Base-by-base conservation (phyloP, 2,797 vertebrate species). In the Micromesistius poutassou region DNA sequence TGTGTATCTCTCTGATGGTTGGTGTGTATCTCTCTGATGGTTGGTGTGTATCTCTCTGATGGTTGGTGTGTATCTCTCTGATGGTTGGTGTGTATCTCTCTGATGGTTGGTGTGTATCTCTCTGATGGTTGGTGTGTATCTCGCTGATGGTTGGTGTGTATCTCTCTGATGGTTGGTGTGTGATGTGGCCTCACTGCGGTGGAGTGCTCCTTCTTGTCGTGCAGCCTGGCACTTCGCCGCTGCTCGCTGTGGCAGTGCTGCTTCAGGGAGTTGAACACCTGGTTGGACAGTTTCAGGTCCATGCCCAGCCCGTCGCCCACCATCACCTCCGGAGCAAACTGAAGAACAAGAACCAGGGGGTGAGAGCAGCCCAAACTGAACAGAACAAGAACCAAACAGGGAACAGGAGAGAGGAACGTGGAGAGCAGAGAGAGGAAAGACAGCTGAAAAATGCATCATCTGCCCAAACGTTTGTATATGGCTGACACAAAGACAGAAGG, bases 161-260 rank as follows among this genome's bases (percentile, higher is more conserved):
- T 50, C 14, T 50, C 13, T 50, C 50, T 40, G 70, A 62, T 13
- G 0, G 33, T 33, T 33, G 28, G 62, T 46, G 22, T n/a, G n/a
- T 7, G 62, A 35, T 2, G 8, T 55, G 8, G 12, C 91, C 96
- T 85, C 90, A 99, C 98, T 14, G 97, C 93, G 35, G 98, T 99
- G 71, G 98, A 98, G 88, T 98, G 96, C 83, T 99, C 98, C 87
- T 98, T 99, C 90, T 98, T 99, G 79, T 99, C 98, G 62, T 99
- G 97, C 5, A 99, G 93, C 9, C 95, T 90, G 84, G 97, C 96
- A 80, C 97, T 98, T 80, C 96, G 96, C 4, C 95, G 91, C 91
- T 98, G 96, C 90, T 99, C 98, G 14, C 94, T 95, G 88, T 97
- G 93, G 2, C 97, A 97, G 72, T 99, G 97, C 74, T 94, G 96